Evolutionary conservation across 2,797 vertebrate species (phyloP), one percentile per base, ranked within the genome.

Genomic region (Holocentrus rufus): DNA sequence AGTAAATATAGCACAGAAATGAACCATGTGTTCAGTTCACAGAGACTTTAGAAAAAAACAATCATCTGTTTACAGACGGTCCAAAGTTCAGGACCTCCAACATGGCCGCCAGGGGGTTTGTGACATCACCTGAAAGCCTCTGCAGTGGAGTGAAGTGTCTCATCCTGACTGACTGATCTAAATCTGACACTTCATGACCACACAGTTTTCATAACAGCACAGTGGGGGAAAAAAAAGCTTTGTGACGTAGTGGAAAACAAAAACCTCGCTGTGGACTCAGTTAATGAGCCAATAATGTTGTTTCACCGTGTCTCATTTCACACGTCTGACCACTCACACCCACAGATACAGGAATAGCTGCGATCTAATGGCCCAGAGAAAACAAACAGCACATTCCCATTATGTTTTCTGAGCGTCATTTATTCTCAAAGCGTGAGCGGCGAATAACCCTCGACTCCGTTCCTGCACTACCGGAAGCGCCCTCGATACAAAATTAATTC

Each of bases 221-320:
- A 25, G 18, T 46, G 79, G 44, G 60, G 73, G 79, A 39, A 57
- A 71, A 61, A 23, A 74, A 80, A 74, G 67, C 42, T 1, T 74
- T 60, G 54, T 25, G 15, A 62, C 39, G 39, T 42, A 42, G 11
- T 13, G 30, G 57, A 42, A 47, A 72, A 69, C 18, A 63, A 36
- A 46, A 53, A 20, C 63, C 75, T 58, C 71, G 27, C 65, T 69
- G 17, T 11, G 5, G 54, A 58, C 62, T 34, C 14, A 34, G 46
- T 82, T 87, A 89, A 90, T 82, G 84, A 91, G 69, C 84, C 80
- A 72, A 66, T 82, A 76, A 83, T 66, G 82, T 72, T 77, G 47
- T 80, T 80, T 77, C 71, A 46, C 64, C 75, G 81, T 58, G 72
- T 77, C 84, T 88, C 77, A 76, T 86, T 88, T 89, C 85, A 90